Evolutionary conservation across 2,113 vertebrate species (phyloP).

Genomic region (Sprattus sprattus): DNA sequence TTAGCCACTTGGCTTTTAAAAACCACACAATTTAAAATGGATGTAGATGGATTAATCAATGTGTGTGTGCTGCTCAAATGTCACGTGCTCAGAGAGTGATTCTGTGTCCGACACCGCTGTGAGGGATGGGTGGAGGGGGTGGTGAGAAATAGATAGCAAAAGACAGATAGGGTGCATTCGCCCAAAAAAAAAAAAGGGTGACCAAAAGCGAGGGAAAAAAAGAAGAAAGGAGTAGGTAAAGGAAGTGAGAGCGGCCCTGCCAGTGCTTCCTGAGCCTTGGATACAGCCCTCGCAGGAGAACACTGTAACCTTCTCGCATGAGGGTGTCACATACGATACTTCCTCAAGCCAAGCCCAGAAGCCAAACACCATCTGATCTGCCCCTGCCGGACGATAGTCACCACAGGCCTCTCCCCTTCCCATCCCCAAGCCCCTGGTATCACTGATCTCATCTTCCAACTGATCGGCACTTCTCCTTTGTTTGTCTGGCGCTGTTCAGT

Average conservation of each 20-base stretch:
- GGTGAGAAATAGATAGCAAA: background rate
- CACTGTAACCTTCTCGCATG: slow-evolving; percentile 67
- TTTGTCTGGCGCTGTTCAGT: background rate
- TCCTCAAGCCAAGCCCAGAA: slow-evolving; percentile 63
- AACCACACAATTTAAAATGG: slow-evolving; percentile 51
- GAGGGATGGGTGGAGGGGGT: background rate
- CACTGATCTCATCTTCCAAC: slow-evolving; percentile 67
- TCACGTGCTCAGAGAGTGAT: slow-evolving; percentile 40
- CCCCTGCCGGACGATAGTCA: slow-evolving; percentile 22
- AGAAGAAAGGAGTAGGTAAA: background rate
- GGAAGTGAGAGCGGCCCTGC: background rate
- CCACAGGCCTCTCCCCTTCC: slow-evolving; percentile 25
- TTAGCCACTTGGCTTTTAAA: slow-evolving; percentile 58
- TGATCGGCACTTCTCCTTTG: slow-evolving; percentile 59
- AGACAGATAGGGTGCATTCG: background rate
- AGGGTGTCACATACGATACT: slow-evolving; percentile 72
- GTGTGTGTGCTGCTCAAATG: slow-evolving; percentile 12
- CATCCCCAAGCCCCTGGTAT: slow-evolving; percentile 39
- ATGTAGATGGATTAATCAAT: slow-evolving; percentile 58
- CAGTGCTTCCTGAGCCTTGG: slow-evolving; percentile 53
- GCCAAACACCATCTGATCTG: slow-evolving; percentile 70
- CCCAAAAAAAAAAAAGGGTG: background rate
- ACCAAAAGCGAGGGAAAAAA: background rate
- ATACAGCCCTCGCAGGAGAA: slow-evolving; percentile 51
- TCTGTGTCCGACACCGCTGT: slow-evolving; percentile 18